phyloP scores from a whole-genome alignment of 2,888 invertebrate species.

The Cephus nigrinus region DNA sequence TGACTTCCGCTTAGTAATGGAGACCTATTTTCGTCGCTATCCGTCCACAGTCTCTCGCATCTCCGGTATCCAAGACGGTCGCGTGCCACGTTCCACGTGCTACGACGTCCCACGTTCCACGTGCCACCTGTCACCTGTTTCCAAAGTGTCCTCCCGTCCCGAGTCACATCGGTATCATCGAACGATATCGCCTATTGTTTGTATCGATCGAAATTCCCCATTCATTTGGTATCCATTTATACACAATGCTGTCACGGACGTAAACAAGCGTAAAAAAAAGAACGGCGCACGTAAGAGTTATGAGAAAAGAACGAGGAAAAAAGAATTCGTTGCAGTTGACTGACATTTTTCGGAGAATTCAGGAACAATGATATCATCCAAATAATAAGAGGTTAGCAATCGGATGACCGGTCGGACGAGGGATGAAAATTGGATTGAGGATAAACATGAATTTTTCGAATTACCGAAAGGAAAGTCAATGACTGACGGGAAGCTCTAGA shows the following conservation, averaged over 20 bases:
- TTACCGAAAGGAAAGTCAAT: background rate
- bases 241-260: background rate
- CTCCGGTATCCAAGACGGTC: background rate
- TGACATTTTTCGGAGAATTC: background rate
- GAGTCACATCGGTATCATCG: background rate
- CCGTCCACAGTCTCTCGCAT: background rate
- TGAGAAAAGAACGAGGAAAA: background rate
- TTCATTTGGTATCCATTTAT: background rate
- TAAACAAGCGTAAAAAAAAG: background rate
- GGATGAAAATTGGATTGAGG: background rate
- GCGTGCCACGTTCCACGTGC: background rate
- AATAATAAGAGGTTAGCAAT: background rate
- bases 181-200: background rate
- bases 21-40: background rate
- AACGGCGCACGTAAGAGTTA: background rate
- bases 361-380: background rate
- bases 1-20: background rate
- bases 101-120: background rate
- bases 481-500: background rate
- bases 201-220: background rate
- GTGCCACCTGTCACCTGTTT: background rate
- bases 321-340: background rate
- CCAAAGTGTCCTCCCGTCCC: background rate
- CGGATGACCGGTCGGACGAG: background rate
- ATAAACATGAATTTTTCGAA: background rate